Percentiles rank a stretch among this genome's conserved stretches.
These are phyloP conservation scores for Penaeus indicus DNA, from an alignment of 1,140 invertebrate genomes.

Conservation along the genomic window DNA sequence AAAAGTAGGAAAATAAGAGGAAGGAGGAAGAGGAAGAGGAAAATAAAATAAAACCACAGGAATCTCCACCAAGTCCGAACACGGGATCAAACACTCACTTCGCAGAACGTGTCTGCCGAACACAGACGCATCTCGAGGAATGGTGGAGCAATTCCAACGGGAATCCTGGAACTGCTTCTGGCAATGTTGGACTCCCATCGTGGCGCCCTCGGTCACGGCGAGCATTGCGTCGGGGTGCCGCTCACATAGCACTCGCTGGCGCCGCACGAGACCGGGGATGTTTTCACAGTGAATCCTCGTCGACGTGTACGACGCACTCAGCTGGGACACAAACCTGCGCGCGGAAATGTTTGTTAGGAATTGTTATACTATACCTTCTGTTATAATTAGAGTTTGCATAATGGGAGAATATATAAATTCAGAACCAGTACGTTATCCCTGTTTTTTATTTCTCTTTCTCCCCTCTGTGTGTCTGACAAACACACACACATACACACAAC, in stretches of 20 bases:
- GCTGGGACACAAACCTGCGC: slow-evolving; percentile 57
- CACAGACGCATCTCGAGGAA: slow-evolving; percentile 48
- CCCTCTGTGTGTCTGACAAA: no score
- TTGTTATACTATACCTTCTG: no score
- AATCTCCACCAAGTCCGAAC: neutral
- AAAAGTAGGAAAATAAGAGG: neutral
- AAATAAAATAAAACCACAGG: neutral
- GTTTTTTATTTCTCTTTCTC: no score
- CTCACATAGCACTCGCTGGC: slow-evolving; percentile 51
- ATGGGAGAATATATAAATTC: no score
- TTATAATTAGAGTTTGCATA: no score
- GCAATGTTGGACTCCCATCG: slow-evolving; percentile 50
- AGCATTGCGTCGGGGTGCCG: slow-evolving; percentile 54
- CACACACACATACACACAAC: no score
- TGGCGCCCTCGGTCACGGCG: slow-evolving; percentile 50
- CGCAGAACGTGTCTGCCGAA: slow-evolving; percentile 54
- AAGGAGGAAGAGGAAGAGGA: no score
- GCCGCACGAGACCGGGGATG: slow-evolving; percentile 55
- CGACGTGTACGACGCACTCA: slow-evolving; percentile 54
- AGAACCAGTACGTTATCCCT: no score
- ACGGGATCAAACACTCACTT: slow-evolving; percentile 18
- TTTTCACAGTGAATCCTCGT: slow-evolving; percentile 56
- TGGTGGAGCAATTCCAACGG: slow-evolving; percentile 57
- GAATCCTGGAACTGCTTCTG: slow-evolving; percentile 58
- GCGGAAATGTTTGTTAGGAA: neutral